Conservation (phyloP, 2,888 invertebrate genomes). For the Copidosoma aretas region DNA sequence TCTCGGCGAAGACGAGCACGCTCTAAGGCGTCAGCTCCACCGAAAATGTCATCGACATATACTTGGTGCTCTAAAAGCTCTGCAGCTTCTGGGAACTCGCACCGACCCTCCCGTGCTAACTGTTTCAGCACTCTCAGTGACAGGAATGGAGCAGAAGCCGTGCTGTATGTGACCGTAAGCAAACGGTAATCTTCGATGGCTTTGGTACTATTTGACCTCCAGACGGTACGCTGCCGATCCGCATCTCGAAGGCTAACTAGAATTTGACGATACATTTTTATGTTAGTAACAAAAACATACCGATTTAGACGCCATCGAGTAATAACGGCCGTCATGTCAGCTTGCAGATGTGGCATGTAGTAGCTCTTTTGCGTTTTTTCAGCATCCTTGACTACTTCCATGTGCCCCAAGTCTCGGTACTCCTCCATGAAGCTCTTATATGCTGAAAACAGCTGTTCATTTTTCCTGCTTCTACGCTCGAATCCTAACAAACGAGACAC, state of each 20-base stretch:
- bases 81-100: not conserved
- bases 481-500: not conserved
- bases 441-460: not conserved
- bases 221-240: not conserved
- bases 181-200: not conserved
- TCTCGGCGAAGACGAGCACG: not conserved
- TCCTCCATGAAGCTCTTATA: not conserved
- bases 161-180: not conserved
- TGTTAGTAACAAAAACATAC: not conserved
- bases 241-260: not conserved
- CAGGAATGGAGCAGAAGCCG: not conserved
- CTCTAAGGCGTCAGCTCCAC: not conserved
- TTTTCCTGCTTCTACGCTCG: not conserved
- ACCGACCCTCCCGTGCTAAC: not conserved
- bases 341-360: conserved; percentile 6
- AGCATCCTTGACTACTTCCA: not conserved
- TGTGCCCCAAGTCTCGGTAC: conserved; percentile 1
- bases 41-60: not conserved
- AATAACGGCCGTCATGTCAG: not conserved
- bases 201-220: not conserved
- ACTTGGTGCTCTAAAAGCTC: not conserved
- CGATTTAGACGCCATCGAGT: not conserved
- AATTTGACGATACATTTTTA: conserved; percentile 5
- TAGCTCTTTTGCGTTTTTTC: not conserved
- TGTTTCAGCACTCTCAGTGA: not conserved